Conservation (phyloP, 2,888 invertebrate species). For the Odontomyia ornata region DNA sequence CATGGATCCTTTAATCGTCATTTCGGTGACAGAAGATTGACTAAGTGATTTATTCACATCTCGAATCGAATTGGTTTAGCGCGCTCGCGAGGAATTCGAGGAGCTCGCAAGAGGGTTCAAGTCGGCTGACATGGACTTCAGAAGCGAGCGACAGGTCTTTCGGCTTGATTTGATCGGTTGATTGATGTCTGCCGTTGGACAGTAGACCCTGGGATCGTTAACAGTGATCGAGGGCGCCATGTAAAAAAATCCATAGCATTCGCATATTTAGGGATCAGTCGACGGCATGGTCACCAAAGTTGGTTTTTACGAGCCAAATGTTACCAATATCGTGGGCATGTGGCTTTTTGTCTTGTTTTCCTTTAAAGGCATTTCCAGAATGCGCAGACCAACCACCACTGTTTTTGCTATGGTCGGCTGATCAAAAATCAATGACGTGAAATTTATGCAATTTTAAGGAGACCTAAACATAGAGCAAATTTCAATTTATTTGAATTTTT, state of each 20-base stretch:
- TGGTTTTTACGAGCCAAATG: background rate
- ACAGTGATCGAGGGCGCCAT: conserved; percentile 31
- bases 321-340: background rate
- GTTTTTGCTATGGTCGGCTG: background rate
- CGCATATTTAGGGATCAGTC: background rate
- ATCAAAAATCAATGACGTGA: too few species aligned
- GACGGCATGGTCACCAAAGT: background rate
- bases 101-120: background rate
- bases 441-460: background rate
- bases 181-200: conserved; percentile 37
- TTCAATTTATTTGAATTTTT: too few species aligned
- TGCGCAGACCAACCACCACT: background rate
- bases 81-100: conserved; percentile 56
- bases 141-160: conserved; percentile 32
- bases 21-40: conserved; percentile 37
- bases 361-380: background rate
- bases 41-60: conserved; percentile 64
- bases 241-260: conserved; percentile 15
- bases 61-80: conserved; percentile 64
- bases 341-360: background rate
- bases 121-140: conserved; percentile 16
- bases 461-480: too few species aligned
- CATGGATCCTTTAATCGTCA: conserved; percentile 4
- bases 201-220: conserved; percentile 13
- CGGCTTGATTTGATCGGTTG: conserved; percentile 34